Percentiles rank a stretch among this genome's conserved stretches.
Conservation (phyloP, 1,140 invertebrate genomes). For the Leptinotarsa defecta region DNA sequence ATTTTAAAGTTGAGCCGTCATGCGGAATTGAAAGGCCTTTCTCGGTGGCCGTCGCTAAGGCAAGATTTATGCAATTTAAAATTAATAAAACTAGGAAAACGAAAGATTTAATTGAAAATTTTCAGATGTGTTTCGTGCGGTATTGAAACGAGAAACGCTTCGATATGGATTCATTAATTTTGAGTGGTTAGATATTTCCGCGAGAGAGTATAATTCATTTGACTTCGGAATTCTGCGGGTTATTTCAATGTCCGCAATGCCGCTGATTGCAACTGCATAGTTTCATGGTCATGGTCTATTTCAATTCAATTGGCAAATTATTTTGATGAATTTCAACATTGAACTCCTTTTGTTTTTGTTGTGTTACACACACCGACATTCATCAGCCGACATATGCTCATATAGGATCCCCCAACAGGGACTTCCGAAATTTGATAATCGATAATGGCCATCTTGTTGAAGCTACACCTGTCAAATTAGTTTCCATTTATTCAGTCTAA, state of each 20-base stretch:
- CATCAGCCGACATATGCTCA: too few species aligned
- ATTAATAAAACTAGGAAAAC: not conserved
- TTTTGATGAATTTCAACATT: too few species aligned
- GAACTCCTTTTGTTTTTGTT: too few species aligned
- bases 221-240: not conserved
- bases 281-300: too few species aligned
- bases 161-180: not conserved
- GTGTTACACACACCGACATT: too few species aligned
- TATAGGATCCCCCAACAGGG: too few species aligned
- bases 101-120: not conserved
- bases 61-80: slow-evolving; percentile 6
- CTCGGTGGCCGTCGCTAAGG: not conserved
- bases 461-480: too few species aligned
- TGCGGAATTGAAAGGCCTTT: not conserved
- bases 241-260: not conserved
- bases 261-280: not conserved
- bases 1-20: slow-evolving; percentile 16
- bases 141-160: not conserved
- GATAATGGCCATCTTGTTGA: too few species aligned
- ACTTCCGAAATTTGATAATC: too few species aligned
- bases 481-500: too few species aligned
- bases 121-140: not conserved
- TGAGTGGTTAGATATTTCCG: not conserved
- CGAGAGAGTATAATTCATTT: not conserved
- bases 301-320: too few species aligned